Evolutionary conservation across 2,888 invertebrate species (phyloP), one percentile per base, ranked within the genome.

Genomic region (Deroplatys truncata): DNA sequence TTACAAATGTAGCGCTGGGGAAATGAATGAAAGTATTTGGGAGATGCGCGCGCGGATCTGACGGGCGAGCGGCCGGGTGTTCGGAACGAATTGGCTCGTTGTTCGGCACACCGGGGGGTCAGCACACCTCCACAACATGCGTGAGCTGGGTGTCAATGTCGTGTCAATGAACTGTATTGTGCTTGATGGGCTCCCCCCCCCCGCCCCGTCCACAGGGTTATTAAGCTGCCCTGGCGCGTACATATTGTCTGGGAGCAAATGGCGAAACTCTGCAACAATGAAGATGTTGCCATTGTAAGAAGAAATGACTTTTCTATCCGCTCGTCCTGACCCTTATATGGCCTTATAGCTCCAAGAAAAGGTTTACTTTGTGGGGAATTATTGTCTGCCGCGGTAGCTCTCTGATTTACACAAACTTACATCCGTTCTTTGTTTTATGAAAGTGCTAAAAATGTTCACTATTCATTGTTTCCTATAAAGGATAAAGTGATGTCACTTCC

Each of bases 91-190:
- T 87, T 83, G 31, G 82, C 87, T 87, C 35, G 87, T 87, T 87
- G 87, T 87, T 83, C 31, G 87, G 35, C 82, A 83, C 87, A 87
- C 87, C 82, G 31, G 87, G 87, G 87, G 87, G 87, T 87, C 87
- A 87, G 82, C 35, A 87, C 87, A 87, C 87, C 87, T 87, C 87
- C 87, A 83, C 87, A 87, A 82, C 29, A 56, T 86, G 86, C 86
- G 86, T 86, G 86, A 56, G 31, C 86, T 72, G 86, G 86, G 87
- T 87, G 87, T 87, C 87, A 87, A 87, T 87, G 87, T 43, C 87
- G 87, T 87, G 87, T 83, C 87, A 87, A 87, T 87, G 87, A 87
- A 87, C 87, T 56, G 86, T 86, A 86, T 86, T 86, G 84, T 85
- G 84, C 84, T 85, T 72, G 56, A 72, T 72, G 56, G 84, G n/a